Evolutionary conservation across 2,113 vertebrate species (phyloP).

Genomic region (Columba livia): DNA sequence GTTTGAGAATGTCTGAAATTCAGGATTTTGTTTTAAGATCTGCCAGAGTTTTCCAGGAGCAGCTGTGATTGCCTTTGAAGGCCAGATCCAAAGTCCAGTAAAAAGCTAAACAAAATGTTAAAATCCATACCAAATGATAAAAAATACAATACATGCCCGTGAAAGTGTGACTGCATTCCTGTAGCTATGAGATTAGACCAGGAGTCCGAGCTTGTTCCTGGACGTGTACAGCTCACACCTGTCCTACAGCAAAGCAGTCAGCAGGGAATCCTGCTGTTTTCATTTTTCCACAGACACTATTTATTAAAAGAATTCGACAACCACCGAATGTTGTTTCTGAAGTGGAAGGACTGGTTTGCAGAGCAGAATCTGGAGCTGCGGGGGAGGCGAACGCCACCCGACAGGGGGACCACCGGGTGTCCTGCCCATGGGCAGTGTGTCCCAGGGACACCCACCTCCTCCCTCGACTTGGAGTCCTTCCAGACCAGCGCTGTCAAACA

Average conservation of each 20-base stretch:
- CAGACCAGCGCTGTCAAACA: background rate
- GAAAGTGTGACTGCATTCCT: background rate
- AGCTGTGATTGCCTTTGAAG: background rate
- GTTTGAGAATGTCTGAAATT: background rate
- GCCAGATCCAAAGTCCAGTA: background rate
- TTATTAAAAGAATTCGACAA: background rate
- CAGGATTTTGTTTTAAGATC: background rate
- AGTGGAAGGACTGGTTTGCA: background rate
- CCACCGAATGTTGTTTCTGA: background rate
- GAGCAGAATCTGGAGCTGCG: background rate
- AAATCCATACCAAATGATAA: background rate
- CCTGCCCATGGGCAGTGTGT: accelerated
- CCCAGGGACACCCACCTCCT: background rate
- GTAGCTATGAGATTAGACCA: background rate
- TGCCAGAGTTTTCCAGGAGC: background rate
- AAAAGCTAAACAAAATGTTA: background rate
- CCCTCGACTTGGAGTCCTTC: background rate
- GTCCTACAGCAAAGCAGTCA: background rate
- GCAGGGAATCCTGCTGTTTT: background rate
- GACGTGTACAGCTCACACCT: accelerated
- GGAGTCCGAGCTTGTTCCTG: background rate
- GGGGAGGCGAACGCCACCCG: background rate
- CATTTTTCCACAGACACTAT: background rate
- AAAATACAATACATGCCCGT: background rate
- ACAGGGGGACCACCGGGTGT: background rate